A percentile compares a stretch with the other conserved stretches of the same genome.
Evolutionary conservation across 2,113 vertebrate species (phyloP).

Genomic region (Raja brachyura): DNA sequence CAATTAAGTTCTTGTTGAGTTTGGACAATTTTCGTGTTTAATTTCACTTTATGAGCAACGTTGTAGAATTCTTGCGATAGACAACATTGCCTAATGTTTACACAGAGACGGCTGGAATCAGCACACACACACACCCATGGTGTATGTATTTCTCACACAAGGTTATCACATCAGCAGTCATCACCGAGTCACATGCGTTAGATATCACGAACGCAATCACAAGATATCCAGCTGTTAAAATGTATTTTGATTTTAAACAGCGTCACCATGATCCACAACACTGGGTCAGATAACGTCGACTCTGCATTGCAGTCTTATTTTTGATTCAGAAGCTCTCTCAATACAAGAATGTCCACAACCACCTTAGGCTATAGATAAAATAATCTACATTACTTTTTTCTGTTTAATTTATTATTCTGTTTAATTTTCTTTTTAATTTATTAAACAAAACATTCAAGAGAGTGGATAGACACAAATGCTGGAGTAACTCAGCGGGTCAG

Average conservation of each 20-base stretch:
- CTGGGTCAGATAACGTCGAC: slow-evolving; percentile 50
- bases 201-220: not conserved
- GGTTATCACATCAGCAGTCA: slow-evolving; percentile 26
- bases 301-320: slow-evolving; percentile 42
- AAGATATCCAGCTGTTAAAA: slow-evolving; percentile 46
- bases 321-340: not conserved
- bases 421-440: not conserved
- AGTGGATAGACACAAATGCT: not conserved
- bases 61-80: not conserved
- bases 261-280: slow-evolving; percentile 39
- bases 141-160: not conserved
- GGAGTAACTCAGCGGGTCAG: no score
- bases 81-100: not conserved
- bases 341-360: not conserved
- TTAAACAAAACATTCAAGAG: not conserved
- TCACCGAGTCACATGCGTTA: not conserved
- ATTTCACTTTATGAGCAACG: not conserved
- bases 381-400: not conserved
- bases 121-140: not conserved
- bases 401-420: not conserved
- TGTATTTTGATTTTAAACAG: slow-evolving; percentile 43
- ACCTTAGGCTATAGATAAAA: not conserved
- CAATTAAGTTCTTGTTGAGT: not conserved
- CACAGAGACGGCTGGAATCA: not conserved
- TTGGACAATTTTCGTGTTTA: not conserved